Conservation (phyloP, 2,797 vertebrate genomes). For the Lophius americanus region DNA sequence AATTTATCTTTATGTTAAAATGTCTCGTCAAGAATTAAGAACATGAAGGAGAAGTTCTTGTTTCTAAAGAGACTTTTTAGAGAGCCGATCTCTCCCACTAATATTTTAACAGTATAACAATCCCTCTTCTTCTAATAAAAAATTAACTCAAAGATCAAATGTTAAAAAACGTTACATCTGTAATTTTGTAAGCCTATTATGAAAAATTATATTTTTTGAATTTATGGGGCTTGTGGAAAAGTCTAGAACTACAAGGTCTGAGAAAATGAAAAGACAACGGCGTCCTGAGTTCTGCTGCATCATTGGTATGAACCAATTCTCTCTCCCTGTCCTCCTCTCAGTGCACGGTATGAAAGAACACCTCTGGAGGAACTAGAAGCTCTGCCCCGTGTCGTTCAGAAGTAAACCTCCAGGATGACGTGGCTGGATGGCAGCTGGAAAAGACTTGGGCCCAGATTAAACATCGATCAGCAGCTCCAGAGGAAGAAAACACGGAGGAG, state of each 20-base stretch:
- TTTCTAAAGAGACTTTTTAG: too few species aligned
- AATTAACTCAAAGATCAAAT: too few species aligned
- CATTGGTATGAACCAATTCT: constrained; percentile 23
- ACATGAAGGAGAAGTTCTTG: not conserved
- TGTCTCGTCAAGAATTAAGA: not conserved
- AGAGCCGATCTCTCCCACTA: too few species aligned
- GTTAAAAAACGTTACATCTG: too few species aligned
- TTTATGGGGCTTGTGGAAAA: constrained; percentile 43
- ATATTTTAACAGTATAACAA: too few species aligned
- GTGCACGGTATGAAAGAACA: constrained; percentile 51
- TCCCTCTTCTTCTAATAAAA: too few species aligned
- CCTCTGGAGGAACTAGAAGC: constrained; percentile 51
- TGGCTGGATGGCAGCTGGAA: constrained; percentile 53
- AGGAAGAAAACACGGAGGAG: constrained; percentile 24
- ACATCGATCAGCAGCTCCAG: constrained; percentile 46
- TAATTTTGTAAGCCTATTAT: too few species aligned
- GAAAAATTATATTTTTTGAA: too few species aligned
- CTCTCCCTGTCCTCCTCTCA: constrained; percentile 21
- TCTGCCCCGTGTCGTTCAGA: constrained; percentile 53
- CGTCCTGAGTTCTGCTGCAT: constrained; percentile 29
- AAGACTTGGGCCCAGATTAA: constrained; percentile 25
- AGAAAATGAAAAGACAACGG: constrained; percentile 39
- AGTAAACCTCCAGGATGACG: constrained; percentile 65
- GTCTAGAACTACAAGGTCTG: constrained; percentile 23
- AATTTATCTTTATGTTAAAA: not conserved